Base-by-base conservation (phyloP, 2,797 vertebrate genomes). In the Falco peregrinus region DNA sequence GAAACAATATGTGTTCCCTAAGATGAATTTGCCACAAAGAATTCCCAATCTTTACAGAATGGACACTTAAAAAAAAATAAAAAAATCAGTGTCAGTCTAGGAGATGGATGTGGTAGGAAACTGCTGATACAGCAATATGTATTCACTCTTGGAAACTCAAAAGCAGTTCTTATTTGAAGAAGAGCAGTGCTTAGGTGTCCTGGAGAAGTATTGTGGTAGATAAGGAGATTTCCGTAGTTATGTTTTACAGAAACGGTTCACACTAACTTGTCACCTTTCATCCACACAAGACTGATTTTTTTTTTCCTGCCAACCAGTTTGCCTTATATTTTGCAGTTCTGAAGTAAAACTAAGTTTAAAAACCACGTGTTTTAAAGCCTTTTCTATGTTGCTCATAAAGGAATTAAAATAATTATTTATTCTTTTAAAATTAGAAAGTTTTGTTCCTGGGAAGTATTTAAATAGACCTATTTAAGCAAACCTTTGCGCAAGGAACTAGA, bases 261-360 rank as follows among this genome's bases (percentile, higher is more conserved):
- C 10, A 10, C 28, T 60, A 71, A 16, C 8, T 59, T 64, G 20
- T 64, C 81, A 35, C 18, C 12, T 87, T 84, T 47, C 28, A 53
- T 45, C n/a, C 25, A 47, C 7, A 37, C 5, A 54, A 59, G 20
- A 67, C 35, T 77, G 67, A n/a, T 0, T 4, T 33, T 6, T 33
- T 68, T 22, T 77, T 69, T 56, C 19, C 3, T 0, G 7, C 6
- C 29, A 47, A 18, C 7, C 9, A 0, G 0, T 74, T 83, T 82
- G 63, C 71, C 26, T 75, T 60, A 57, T 1, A 4, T 61, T 78
- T 87, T 75, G 6, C 5, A 45, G 10, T 11, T 73, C 50, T 83
- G n/a, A 83, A 68, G 13, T 70, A 81, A 67, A 89, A 79, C 37
- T 4, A 81, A 19, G 16, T 77, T 67, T 9, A 2, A 71, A 82